Conservation (phyloP, 2,797 vertebrate genomes). For the Pangasius mekongensis region DNA sequence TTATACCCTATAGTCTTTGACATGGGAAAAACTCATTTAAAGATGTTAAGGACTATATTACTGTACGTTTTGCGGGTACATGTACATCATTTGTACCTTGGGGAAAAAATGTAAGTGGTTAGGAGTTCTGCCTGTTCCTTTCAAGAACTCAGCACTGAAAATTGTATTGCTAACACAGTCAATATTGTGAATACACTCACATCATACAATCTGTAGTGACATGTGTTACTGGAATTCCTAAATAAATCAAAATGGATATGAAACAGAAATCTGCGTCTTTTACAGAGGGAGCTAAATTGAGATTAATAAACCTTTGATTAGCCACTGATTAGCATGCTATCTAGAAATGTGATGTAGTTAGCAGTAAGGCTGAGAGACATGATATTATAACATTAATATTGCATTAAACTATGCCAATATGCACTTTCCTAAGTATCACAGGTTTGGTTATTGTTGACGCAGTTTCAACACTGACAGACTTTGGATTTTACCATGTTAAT, state of each 20-base stretch:
- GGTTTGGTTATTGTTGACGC: background rate
- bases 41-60: background rate
- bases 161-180: background rate
- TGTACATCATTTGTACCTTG: background rate
- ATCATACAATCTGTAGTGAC: slow-evolving; percentile 23
- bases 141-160: background rate
- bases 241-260: slow-evolving; percentile 25
- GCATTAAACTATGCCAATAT: background rate
- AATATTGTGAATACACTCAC: slow-evolving; percentile 28
- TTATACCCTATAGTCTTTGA: background rate
- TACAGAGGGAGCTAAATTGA: background rate
- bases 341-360: background rate
- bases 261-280: slow-evolving; percentile 16
- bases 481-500: background rate
- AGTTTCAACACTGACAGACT: background rate
- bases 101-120: background rate
- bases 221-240: slow-evolving; percentile 29
- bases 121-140: background rate
- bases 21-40: background rate
- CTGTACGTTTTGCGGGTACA: background rate
- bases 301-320: background rate
- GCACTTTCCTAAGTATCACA: background rate
- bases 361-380: background rate
- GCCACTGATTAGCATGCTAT: background rate
- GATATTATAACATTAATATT: background rate